Evolutionary conservation across 2,113 vertebrate genomes (phyloP).

Genomic region (Chauna torquata): DNA sequence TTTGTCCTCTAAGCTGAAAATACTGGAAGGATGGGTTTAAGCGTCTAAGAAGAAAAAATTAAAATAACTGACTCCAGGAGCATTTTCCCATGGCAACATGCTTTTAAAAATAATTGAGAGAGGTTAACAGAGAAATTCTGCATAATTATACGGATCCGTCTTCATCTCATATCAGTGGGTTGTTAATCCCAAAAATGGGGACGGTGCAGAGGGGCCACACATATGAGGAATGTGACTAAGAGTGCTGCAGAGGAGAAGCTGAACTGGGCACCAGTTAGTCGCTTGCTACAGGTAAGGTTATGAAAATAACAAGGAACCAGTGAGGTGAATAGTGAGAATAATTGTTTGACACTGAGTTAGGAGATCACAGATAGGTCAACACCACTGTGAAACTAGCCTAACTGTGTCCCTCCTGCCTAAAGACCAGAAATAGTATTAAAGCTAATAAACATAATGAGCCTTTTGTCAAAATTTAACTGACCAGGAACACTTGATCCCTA

Average conservation of each 20-base stretch:
- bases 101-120: constrained; percentile 43
- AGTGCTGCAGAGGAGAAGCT: background rate
- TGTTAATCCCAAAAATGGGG: background rate
- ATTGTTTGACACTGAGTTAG: background rate
- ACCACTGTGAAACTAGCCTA: background rate
- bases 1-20: background rate
- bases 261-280: background rate
- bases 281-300: background rate
- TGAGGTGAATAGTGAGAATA: background rate
- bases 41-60: background rate
- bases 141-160: background rate
- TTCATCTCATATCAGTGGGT: background rate
- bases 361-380: background rate
- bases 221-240: background rate
- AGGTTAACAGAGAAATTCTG: constrained; percentile 6
- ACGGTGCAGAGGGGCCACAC: background rate
- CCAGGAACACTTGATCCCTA: background rate
- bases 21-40: background rate
- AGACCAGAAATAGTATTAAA: background rate
- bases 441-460: background rate
- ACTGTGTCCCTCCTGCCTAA: background rate
- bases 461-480: background rate
- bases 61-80: constrained; percentile 11
- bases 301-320: background rate
- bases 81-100: constrained; percentile 29